phyloP scores from a whole-genome alignment of 2,113 vertebrate genomes.

The Sinosuthora webbiana region DNA sequence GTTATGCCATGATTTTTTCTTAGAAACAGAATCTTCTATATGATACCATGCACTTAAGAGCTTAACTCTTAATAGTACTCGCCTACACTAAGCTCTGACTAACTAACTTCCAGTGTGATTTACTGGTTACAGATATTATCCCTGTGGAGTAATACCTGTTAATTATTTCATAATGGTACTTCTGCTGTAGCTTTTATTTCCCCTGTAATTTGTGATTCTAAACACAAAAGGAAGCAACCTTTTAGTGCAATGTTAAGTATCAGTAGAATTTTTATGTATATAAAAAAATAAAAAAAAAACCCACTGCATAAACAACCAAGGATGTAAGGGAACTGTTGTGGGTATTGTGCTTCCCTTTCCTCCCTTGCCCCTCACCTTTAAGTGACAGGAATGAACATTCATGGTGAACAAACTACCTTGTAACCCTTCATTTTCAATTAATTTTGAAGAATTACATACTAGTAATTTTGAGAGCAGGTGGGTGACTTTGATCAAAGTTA shows the following conservation, averaged over 20 bases:
- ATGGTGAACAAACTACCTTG: not conserved
- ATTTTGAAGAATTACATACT: not conserved
- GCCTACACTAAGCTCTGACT: not conserved
- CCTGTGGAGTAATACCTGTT: not conserved
- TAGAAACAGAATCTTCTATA: constrained; percentile 17
- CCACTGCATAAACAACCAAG: constrained; percentile 49
- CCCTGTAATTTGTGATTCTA: constrained; percentile 55
- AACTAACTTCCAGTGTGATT: constrained; percentile 28
- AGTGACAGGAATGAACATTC: constrained; percentile 37
- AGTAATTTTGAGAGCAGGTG: not conserved
- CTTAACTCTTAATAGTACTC: constrained; percentile 13
- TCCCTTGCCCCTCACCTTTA: not conserved
- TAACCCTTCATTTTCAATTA: not conserved
- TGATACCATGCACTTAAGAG: constrained; percentile 29
- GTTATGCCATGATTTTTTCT: constrained; percentile 29
- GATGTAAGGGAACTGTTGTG: constrained; percentile 48
- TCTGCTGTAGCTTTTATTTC: constrained; percentile 24
- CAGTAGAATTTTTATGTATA: constrained; percentile 28
- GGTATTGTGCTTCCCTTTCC: constrained; percentile 20
- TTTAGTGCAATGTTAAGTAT: constrained; percentile 68
- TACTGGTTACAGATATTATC: not conserved
- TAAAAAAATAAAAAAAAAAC: constrained; percentile 13
- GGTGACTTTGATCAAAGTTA: not conserved
- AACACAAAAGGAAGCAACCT: constrained; percentile 53
- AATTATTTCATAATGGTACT: not conserved